Evolutionary conservation across 2,113 vertebrate species (phyloP), one percentile per base, ranked within the genome.

Genomic region (Notothenia rossii): DNA sequence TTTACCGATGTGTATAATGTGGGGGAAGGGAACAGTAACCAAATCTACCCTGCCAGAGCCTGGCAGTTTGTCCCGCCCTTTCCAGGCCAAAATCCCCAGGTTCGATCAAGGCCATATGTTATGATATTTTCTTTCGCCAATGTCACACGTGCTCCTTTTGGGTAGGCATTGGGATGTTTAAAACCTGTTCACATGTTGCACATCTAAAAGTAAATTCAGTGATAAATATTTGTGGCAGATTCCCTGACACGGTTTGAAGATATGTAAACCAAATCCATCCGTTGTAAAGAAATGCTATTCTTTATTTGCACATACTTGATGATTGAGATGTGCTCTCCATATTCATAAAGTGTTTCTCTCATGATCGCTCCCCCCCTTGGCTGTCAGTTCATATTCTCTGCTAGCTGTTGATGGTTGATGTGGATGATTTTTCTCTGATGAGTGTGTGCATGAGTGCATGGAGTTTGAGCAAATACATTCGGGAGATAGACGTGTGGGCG

Each of bases 381-480:
- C 64, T 63, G 64, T 87, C 81, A 59, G 49, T 74, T 83, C 59
- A 53, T 55, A 73, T 64, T 67, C 46, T 62, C 62, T 29, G 29
- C 58, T 62, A 22, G 64, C 75, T 77, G 79, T 78, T 72, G 78
- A 85, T 81, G 86, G 55, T 69, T 77, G 48, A 70, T 71, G 46
- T 15, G 46, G 50, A 78, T 79, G 67, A 62, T 55, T 73, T 69
- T 72, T 61, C 65, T 13, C 54, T 72, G 76, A 61, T 62, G 51
- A 74, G 77, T 46, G 69, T 59, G 71, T 58, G 75, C 65, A 75
- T 46, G 74, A 72, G 73, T 12, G 75, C 59, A 22, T 22, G 14
- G 70, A 77, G 64, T 82, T 87, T 74, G 75, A 70, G 46, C 12
- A 67, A 88, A 90, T 83, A 50, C 75, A 79, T 83, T 77, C 20